Evolutionary conservation across 2,888 invertebrate species (phyloP), one percentile per base, ranked within the genome.

Genomic region (Nymphalis polychloros): DNA sequence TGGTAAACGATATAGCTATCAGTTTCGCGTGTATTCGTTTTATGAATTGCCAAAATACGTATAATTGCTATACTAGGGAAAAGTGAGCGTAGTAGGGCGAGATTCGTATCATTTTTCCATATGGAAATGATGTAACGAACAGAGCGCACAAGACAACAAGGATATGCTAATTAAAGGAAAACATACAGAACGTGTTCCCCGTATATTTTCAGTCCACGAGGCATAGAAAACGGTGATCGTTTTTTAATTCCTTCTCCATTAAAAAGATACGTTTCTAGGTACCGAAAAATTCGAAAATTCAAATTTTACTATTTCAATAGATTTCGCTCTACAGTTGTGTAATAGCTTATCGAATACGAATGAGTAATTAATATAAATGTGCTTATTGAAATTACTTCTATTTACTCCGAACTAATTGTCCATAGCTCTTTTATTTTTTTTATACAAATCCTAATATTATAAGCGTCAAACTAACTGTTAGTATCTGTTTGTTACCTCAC

Each of bases 111-210:
- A 90, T 92, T 92, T 92, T 92, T 92, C 89, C 91, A 90, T 92
- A 92, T 92, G 92, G 89, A 89, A 91, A 92, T 92, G 85, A 84
- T 88, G 85, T 85, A 87, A 83, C 85, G 85, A 86, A 82, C 87
- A 80, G 80, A 84, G 80, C 87, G 86, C 76, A 84, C 85, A 92
- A 92, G 92, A 92, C 88, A 90, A 91, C 90, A 90, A 83, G 85
- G 86, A 88, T 90, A 92, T 92, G 92, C 83, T 92, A 92, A 92
- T 92, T 92, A 90, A 92, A 92, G 86, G 89, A 91, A 91, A 92
- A 92, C 86, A 91, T 77, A 76, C 82, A 80, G 84, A 84, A 82
- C 82, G 85, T 79, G 79, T 81, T 80, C 81, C 71, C 75, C 87
- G 89, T 92, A 91, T 90, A 85, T 87, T 87, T 90, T 89, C 79